Base-by-base conservation (phyloP, 1,140 invertebrate genomes). In the Aradophagus sp. region DNA sequence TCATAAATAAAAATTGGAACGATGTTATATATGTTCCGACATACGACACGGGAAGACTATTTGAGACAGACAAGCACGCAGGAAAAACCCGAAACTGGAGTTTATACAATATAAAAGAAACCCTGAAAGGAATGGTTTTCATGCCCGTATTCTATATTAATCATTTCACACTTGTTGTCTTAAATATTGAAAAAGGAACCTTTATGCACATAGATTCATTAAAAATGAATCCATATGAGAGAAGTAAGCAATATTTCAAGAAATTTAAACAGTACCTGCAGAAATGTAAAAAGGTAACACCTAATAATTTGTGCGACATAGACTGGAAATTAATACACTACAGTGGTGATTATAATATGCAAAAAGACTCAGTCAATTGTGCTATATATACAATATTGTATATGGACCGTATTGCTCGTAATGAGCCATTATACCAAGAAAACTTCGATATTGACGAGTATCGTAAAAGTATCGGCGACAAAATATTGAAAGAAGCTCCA, bases 191-290 rank as follows among this genome's bases (percentile, higher is more conserved):
- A 3, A 16, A 36, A 4, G 2, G 16, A 36, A 50, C 32, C 4
- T 15, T 50, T 15, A 50, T 36, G 19, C 45, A 50, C 10, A 26
- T 50, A 0, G 45, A 50, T 16, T 16, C 45, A 1, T 6, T 50
- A 2, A 26, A n/a, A 2, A 2, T 1, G 16, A 36, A 15, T 29
- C 45, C 5, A 2, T n/a, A n/a, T n/a, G 8, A 27, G 4, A 27
- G 2, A 10, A 10, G 4, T 15, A 34, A 20, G n/a, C 16, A 34
- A 6, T 34, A 20, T 5, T 1, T 34, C 4, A 13, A 47, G 10
- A 19, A 47, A 17, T 52, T 36, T 15, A 38, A 13, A 17, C 32
- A 19, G 39, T 29, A 27, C 20, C 19, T 32, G 7, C 2, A 32
- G 11, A 8, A 45, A 19, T 45, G 42, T 16, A 16, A 17, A 12